These are phyloP conservation scores for Euphonia xanthogaster DNA, from an alignment of 2,797 vertebrate genomes.

Conservation along the genomic window DNA sequence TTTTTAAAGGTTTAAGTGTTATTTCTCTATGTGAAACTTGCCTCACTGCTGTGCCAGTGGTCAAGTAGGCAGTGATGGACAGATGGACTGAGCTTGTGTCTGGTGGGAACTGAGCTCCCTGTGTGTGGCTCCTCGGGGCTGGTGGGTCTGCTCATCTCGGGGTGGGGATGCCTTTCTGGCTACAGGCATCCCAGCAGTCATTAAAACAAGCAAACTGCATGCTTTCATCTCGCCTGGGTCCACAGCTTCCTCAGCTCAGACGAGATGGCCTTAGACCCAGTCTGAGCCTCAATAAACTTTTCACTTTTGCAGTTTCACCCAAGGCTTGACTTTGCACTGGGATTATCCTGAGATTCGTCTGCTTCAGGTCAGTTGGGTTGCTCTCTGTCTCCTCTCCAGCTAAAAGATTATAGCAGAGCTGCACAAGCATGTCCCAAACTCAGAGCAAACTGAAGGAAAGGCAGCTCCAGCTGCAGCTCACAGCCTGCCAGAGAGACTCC, in stretches of 20 bases:
- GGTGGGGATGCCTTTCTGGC: background rate
- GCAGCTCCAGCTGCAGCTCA: background rate
- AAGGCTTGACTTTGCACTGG: background rate
- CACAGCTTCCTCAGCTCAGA: background rate
- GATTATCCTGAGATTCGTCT: background rate
- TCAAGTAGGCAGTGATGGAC: background rate
- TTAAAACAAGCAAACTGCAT: background rate
- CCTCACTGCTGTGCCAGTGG: background rate
- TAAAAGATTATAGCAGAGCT: background rate
- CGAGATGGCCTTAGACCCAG: background rate
- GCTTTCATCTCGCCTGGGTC: background rate
- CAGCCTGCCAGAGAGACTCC: slow-evolving; percentile 19
- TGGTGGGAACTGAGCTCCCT: background rate
- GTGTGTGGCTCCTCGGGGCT: background rate
- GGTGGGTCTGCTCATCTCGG: background rate
- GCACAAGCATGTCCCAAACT: background rate
- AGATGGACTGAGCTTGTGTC: background rate
- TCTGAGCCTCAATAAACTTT: background rate
- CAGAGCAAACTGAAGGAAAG: background rate
- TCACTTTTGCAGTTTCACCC: background rate
- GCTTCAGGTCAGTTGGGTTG: background rate
- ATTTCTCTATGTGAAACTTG: background rate
- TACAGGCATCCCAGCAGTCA: background rate
- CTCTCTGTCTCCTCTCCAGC: background rate
- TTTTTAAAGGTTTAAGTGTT: background rate